A percentile compares a stretch with the other conserved stretches of the same genome.
Conservation (phyloP, 2,797 vertebrate genomes). For the Gouania willdenowi region DNA sequence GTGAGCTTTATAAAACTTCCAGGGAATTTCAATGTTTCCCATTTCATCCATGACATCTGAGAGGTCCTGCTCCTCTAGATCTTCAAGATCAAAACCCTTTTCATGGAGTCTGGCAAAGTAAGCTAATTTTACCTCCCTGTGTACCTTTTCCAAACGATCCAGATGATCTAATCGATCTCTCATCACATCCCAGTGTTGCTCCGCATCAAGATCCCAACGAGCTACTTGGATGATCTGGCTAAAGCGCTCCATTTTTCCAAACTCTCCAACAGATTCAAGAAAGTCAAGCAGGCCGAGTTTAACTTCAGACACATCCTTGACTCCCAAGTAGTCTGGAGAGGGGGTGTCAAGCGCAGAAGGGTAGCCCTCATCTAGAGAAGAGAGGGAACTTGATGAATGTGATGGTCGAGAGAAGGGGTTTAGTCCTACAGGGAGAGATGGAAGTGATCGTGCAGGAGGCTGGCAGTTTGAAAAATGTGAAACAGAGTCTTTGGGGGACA, state of each 20-base stretch:
- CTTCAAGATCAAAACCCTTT: constrained; percentile 68
- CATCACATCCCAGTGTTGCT: constrained; percentile 72
- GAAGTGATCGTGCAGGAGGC: constrained; percentile 49
- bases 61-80: constrained; percentile 73
- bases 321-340: constrained; percentile 68
- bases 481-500: constrained; percentile 47
- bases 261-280: constrained; percentile 76
- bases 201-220: constrained; percentile 74
- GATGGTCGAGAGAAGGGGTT: constrained; percentile 45
- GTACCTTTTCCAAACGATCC: constrained; percentile 77
- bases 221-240: constrained; percentile 77
- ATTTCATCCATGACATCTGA: constrained; percentile 74
- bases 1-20: constrained; percentile 71
- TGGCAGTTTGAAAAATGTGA: constrained; percentile 41
- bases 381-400: constrained; percentile 40
- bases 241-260: constrained; percentile 80
- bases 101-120: constrained; percentile 73
- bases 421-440: constrained; percentile 53
- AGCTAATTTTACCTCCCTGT: constrained; percentile 72
- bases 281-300: constrained; percentile 76
- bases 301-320: constrained; percentile 60
- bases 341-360: constrained; percentile 75
- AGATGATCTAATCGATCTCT: constrained; percentile 76
- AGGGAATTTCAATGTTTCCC: constrained; percentile 72
- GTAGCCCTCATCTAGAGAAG: constrained; percentile 80